A percentile compares a stretch with the other conserved stretches of the same genome.
Conservation (phyloP, 2,888 invertebrate genomes). For the Diabrotica balteata region DNA sequence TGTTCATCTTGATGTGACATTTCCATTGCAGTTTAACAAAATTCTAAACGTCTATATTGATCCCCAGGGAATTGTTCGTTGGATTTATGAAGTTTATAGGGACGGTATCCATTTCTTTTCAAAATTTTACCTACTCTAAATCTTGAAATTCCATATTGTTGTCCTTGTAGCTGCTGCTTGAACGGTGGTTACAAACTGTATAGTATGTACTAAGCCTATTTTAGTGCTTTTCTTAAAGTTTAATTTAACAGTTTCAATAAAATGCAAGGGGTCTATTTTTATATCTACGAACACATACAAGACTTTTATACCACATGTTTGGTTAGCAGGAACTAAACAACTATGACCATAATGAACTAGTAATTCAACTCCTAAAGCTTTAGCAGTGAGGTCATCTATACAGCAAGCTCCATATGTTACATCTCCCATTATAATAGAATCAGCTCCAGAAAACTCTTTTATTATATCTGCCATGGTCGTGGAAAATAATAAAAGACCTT, state of each 20-base stretch:
- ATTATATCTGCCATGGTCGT: conserved; percentile 91
- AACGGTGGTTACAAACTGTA: conserved; percentile 95
- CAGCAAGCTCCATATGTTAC: conserved; percentile 99
- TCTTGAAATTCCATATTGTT: too few species aligned
- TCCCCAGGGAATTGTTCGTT: too few species aligned
- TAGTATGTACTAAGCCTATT: conserved; percentile 92
- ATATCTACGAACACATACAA: conserved; percentile 99
- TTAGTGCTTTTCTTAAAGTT: conserved; percentile 72
- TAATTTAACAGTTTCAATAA: conserved; percentile 84
- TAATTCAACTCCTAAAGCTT: conserved; percentile 87
- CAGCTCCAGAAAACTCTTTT: conserved; percentile 85
- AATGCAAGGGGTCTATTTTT: conserved; percentile 92
- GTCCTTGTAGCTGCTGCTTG: conserved; percentile 81
- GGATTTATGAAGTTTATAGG: too few species aligned
- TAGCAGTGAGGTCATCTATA: conserved; percentile 95
- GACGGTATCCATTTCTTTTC: too few species aligned
- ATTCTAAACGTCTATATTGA: too few species aligned
- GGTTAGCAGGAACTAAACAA: conserved; percentile 90
- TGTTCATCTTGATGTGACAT: too few species aligned
- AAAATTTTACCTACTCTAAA: too few species aligned
- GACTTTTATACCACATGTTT: conserved; percentile 84
- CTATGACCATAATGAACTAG: conserved; percentile 98
- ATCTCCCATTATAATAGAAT: conserved; percentile 97
- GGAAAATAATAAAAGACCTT: conserved; percentile 92
- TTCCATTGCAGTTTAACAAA: too few species aligned